phyloP scores from a whole-genome alignment of 2,888 invertebrate genomes.

The Dryobota labecula region DNA sequence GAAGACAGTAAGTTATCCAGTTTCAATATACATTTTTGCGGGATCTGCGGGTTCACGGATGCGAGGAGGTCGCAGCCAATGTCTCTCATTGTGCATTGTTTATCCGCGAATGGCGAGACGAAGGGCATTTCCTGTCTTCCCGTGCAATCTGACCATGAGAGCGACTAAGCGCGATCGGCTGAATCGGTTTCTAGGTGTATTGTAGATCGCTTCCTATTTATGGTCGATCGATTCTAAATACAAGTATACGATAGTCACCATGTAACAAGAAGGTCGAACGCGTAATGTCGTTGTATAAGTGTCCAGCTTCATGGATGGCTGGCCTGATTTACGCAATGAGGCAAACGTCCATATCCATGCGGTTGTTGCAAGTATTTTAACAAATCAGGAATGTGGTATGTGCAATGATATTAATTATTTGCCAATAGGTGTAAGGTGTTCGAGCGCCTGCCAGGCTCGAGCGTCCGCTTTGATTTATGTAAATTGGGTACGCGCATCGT shows the following conservation, averaged over 20 bases:
- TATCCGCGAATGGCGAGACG: constrained; percentile 77
- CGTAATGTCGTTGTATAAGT: constrained; percentile 63
- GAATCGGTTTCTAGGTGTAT: constrained; percentile 65
- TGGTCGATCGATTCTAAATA: constrained; percentile 60
- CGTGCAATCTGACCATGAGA: constrained; percentile 79
- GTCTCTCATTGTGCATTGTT: constrained; percentile 87
- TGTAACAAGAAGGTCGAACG: constrained; percentile 58
- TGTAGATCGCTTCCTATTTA: constrained; percentile 69
- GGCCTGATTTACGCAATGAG: constrained; percentile 50
- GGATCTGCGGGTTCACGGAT: constrained; percentile 78
- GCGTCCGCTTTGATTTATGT: constrained; percentile 80
- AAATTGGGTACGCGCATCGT: constrained; percentile 76
- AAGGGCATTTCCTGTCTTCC: constrained; percentile 87
- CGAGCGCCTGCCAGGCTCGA: constrained; percentile 66
- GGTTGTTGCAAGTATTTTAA: constrained; percentile 47
- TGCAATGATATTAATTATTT: constrained; percentile 70
- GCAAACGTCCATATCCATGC: constrained; percentile 24
- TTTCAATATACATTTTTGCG: constrained; percentile 41
- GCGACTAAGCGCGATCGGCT: constrained; percentile 72
- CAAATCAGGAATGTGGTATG: constrained; percentile 53
- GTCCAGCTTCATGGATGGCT: constrained; percentile 46
- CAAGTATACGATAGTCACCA: constrained; percentile 34
- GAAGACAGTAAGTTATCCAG: constrained; percentile 47
- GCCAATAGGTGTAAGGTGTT: constrained; percentile 74
- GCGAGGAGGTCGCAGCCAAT: constrained; percentile 82